Evolutionary conservation across 1,140 invertebrate species (phyloP).

Genomic region (Euschistus heros): DNA sequence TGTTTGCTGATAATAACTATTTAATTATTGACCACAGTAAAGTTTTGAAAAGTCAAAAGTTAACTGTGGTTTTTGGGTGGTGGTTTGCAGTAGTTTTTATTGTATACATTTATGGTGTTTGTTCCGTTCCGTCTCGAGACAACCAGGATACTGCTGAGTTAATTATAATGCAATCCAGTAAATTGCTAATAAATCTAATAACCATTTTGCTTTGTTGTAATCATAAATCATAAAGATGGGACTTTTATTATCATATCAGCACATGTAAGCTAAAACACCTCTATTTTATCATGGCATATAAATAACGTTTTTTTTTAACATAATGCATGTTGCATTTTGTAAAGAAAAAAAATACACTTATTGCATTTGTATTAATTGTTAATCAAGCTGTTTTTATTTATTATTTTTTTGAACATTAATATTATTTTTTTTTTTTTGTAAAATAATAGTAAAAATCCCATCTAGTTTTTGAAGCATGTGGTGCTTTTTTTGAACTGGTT

Average conservation of each 20-base stretch:
- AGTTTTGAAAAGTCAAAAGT: conserved; percentile 20
- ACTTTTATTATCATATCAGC: conserved; percentile 12
- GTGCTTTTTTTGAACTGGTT: conserved; percentile 20
- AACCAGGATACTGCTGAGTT: conserved; percentile 9
- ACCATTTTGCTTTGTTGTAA: background rate
- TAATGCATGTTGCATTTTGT: conserved; percentile 15
- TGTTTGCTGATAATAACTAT: conserved; percentile 24
- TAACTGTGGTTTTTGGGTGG: conserved; percentile 24
- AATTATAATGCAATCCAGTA: conserved; percentile 6
- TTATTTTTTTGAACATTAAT: too few species aligned
- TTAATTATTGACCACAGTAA: conserved; percentile 14
- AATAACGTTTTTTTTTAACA: background rate
- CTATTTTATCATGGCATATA: background rate
- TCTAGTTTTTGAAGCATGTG: conserved; percentile 18
- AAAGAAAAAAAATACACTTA: background rate
- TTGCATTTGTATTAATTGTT: conserved; percentile 1
- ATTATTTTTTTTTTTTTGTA: background rate
- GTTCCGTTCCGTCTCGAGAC: conserved; percentile 5
- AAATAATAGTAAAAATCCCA: conserved; percentile 16
- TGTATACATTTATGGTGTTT: conserved; percentile 10
- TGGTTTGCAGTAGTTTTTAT: conserved; percentile 18
- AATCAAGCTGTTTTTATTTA: too few species aligned
- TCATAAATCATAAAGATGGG: background rate
- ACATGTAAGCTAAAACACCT: background rate
- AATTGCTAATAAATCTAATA: conserved; percentile 11